Base-by-base conservation (phyloP, 1,140 invertebrate genomes). In the Daktulosphaira vitifoliae region DNA sequence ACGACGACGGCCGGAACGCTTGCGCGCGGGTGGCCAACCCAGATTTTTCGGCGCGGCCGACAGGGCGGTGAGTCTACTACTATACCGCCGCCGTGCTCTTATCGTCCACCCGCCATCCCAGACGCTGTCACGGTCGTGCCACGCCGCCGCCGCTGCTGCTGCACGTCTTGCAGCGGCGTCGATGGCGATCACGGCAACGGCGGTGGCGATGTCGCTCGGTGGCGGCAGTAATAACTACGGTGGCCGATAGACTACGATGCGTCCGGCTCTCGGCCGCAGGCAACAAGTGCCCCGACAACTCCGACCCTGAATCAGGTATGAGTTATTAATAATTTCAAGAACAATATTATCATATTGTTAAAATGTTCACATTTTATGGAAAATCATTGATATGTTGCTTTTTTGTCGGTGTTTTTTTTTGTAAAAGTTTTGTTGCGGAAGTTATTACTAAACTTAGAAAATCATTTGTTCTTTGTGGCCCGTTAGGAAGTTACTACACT, bases 241-340 rank as follows among this genome's bases (percentile, higher is more conserved):
- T 25, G 56, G 56, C 56, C 56, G 56, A 62, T 39, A 62, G 56
- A 62, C 42, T 62, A 62, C 42, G 56, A 62, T 62, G 56, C 56
- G 56, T 39, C 56, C 56, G 56, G 56, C 56, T 62, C 42, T 20
- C 56, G 56, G 56, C 56, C 56, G 56, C 42, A 62, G 56, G 56
- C 56, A 62, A 62, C 56, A 62, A 62, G 56, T 62, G 56, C 56
- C 56, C 42, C 56, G 56, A 46, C 56, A 62, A 62, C 23, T 48
- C 42, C 56, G 56, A 62, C 56, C 56, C 56, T 46, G 42, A 62
- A 33, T 59, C 16, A 39, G 56, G 56, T 62, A 62, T 48, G 56
- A 6, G 29, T 6, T 33, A 33, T 29, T 22, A 29, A 46, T 46
- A 29, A 48, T 56, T 37, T 7, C 33, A 13, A 37, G 6, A 13